Conservation (phyloP, 2,113 vertebrate genomes). For the Mobula birostris region DNA sequence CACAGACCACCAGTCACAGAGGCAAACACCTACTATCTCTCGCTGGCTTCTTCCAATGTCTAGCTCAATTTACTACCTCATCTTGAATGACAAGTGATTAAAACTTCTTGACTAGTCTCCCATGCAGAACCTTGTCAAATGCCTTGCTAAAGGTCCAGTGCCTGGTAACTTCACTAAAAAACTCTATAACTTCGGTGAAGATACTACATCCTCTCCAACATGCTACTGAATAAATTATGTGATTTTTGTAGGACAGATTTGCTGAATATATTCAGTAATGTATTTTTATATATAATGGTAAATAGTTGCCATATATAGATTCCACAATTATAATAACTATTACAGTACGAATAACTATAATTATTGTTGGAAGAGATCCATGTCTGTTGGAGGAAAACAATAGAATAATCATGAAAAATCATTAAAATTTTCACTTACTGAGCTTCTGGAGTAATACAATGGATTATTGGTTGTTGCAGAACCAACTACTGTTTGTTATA, state of each 20-base stretch:
- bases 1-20: too few species aligned
- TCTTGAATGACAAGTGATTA: too few species aligned
- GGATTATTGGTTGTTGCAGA: neutral
- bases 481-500: neutral
- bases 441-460: neutral
- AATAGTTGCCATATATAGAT: neutral
- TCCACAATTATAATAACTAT: neutral
- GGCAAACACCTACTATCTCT: too few species aligned
- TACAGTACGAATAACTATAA: neutral
- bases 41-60: too few species aligned
- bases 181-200: neutral
- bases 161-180: too few species aligned
- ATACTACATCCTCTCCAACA: neutral
- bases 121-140: too few species aligned
- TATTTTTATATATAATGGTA: neutral
- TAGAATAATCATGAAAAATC: neutral
- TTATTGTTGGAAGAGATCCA: neutral
- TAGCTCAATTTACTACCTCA: too few species aligned
- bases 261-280: too few species aligned
- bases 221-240: neutral
- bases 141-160: too few species aligned
- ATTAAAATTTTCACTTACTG: neutral
- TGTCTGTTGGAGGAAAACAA: neutral
- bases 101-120: too few species aligned
- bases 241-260: neutral